phyloP scores from a whole-genome alignment of 2,888 invertebrate genomes.

The Portevinia maculata region DNA sequence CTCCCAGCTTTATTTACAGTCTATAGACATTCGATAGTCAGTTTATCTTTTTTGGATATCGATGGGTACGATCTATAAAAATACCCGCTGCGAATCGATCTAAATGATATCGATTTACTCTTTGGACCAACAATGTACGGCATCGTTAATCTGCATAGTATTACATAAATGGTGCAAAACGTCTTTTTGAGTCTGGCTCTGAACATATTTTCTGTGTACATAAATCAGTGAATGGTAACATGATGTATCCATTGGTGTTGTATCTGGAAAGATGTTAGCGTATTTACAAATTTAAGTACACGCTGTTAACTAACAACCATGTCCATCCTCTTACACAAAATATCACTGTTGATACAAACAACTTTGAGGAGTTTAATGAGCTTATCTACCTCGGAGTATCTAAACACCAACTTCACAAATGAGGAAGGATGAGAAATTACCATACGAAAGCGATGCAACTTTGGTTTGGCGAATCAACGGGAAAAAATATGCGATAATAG shows the following conservation, averaged over 20 bases:
- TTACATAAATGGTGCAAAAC: slow-evolving; percentile 44
- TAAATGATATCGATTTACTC: slow-evolving; percentile 50
- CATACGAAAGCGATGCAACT: no score
- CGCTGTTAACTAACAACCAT: no score
- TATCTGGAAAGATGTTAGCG: slow-evolving; percentile 19
- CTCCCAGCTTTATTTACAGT: slow-evolving; percentile 38
- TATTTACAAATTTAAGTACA: no score
- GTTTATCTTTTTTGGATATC: slow-evolving; percentile 57
- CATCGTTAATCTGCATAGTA: slow-evolving; percentile 47
- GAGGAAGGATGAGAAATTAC: no score
- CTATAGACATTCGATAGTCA: slow-evolving; percentile 39
- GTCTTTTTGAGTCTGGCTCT: slow-evolving; percentile 34
- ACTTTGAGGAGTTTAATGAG: no score
- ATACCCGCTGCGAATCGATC: slow-evolving; percentile 59
- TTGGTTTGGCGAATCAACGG: no score
- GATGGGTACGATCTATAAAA: slow-evolving; percentile 53
- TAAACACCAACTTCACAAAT: no score
- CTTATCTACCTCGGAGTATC: no score
- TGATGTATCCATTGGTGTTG: not conserved
- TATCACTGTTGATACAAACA: no score
- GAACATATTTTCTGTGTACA: slow-evolving; percentile 22
- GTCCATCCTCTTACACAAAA: no score
- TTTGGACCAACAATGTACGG: slow-evolving; percentile 28
- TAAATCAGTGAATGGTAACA: slow-evolving; percentile 12
- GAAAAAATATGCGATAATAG: no score